Conservation (phyloP, 2,888 invertebrate species). For the Hirtodrosophila confusa region DNA sequence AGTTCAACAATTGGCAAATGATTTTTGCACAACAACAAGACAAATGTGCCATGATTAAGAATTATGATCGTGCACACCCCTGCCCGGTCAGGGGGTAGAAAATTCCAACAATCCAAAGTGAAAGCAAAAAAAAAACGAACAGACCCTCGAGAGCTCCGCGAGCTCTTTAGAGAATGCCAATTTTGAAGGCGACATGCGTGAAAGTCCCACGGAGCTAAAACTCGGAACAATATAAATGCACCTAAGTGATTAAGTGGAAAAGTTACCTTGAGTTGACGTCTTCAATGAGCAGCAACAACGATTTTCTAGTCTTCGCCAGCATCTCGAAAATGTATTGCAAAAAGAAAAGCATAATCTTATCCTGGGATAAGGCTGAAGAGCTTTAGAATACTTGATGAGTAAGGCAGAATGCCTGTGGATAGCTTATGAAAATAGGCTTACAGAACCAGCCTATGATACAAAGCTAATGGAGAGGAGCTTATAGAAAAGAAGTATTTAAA, state of each 20-base stretch:
- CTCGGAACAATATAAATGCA: conserved; percentile 8
- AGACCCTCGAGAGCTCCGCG: conserved; percentile 10
- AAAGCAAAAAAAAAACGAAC: conserved; percentile 1
- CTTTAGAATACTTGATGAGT: too few species aligned
- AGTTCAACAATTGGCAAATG: conserved; percentile 73
- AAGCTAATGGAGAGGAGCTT: too few species aligned
- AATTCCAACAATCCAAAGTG: conserved; percentile 1
- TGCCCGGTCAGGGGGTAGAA: conserved; percentile 28
- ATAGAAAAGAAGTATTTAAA: too few species aligned
- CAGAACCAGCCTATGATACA: too few species aligned
- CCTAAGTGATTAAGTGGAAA: conserved; percentile 55
- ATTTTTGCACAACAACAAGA: conserved; percentile 59
- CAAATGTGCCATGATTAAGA: conserved; percentile 59
- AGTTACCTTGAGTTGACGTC: conserved; percentile 34
- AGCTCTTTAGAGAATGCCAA: conserved; percentile 28
- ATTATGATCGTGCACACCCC: conserved; percentile 51
- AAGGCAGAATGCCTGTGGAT: too few species aligned
- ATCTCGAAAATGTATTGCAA: too few species aligned
- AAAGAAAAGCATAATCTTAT: too few species aligned
- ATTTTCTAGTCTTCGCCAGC: too few species aligned
- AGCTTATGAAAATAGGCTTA: too few species aligned
- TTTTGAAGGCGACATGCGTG: conserved; percentile 29
- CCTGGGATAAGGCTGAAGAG: too few species aligned
- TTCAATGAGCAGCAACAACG: conserved; percentile 14
- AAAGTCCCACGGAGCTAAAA: conserved; percentile 35